Evolutionary conservation across 1,140 invertebrate species (phyloP).

Genomic region (Trichonephila inaurata): DNA sequence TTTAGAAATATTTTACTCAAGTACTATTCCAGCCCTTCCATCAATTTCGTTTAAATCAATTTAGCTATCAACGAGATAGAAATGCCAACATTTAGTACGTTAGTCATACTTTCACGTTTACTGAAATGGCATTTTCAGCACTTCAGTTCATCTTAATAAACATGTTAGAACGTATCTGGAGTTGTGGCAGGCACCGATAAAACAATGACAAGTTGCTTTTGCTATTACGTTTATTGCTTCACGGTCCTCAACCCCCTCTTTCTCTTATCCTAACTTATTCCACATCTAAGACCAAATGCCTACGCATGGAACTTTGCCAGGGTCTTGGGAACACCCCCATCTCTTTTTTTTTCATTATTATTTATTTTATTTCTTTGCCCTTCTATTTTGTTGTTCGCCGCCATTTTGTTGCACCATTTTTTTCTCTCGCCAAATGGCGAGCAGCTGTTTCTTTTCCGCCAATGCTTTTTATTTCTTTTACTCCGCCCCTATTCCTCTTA

Average conservation of each 20-base stretch:
- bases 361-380: background rate
- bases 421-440: conserved; percentile 51
- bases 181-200: conserved; percentile 56
- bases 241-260: background rate
- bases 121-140: background rate
- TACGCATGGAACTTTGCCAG: conserved; percentile 68
- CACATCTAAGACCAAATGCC: conserved; percentile 43
- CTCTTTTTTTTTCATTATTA: background rate
- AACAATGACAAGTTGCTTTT: conserved; percentile 65
- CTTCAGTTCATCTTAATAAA: conserved; percentile 65
- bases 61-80: background rate
- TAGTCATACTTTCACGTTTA: background rate
- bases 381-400: background rate
- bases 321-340: background rate
- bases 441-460: conserved; percentile 68
- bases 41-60: conserved; percentile 16
- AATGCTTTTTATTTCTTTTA: conserved; percentile 17
- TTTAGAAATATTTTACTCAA: background rate
- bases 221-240: conserved; percentile 65
- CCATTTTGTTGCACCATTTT: conserved; percentile 14
- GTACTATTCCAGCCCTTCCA: background rate
- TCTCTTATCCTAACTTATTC: conserved; percentile 51
- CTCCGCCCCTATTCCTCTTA: background rate
- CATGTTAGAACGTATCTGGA: conserved; percentile 17
- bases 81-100: background rate